Percentiles rank a stretch among this genome's conserved stretches.
Conservation (phyloP, 2,888 invertebrate genomes). For the Hermaeophaga mercurialis region DNA sequence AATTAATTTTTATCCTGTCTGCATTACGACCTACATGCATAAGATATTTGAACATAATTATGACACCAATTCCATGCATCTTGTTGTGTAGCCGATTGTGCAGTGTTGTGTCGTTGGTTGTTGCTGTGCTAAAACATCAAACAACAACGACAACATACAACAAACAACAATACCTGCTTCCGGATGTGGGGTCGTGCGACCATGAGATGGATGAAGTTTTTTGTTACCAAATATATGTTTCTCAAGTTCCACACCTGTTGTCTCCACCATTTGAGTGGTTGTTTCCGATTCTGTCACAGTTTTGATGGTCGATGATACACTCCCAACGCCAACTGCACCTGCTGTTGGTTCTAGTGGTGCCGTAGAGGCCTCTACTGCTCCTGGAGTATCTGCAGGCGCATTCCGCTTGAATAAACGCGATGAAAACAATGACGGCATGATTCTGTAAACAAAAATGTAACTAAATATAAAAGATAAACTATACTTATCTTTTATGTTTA, state of each 20-base stretch:
- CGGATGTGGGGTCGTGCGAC: constrained; percentile 42
- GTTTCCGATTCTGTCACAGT: constrained; percentile 10
- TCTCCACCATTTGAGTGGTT: constrained; percentile 14
- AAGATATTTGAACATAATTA: too few relatives aligned
- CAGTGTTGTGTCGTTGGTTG: constrained; percentile 12
- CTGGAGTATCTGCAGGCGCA: constrained; percentile 11
- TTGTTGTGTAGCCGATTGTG: not conserved
- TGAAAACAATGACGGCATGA: constrained; percentile 28
- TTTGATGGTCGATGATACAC: not conserved
- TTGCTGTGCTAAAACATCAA: constrained; percentile 15
- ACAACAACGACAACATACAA: constrained; percentile 21
- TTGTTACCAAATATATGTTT: constrained; percentile 44
- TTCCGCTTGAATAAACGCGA: constrained; percentile 20
- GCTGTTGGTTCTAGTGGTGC: constrained; percentile 1
- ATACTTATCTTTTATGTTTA: too few relatives aligned
- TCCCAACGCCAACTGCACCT: not conserved
- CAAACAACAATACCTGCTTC: constrained; percentile 43
- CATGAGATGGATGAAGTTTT: constrained; percentile 45
- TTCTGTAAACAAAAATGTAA: constrained; percentile 27
- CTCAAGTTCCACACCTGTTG: constrained; percentile 33
- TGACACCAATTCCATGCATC: not conserved
- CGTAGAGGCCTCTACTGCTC: not conserved
- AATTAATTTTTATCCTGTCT: too few relatives aligned
- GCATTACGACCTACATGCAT: too few relatives aligned
- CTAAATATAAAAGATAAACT: too few relatives aligned